A percentile compares a stretch with the other conserved stretches of the same genome.
phyloP scores from a whole-genome alignment of 2,113 vertebrate species.

The Apteryx mantelli region DNA sequence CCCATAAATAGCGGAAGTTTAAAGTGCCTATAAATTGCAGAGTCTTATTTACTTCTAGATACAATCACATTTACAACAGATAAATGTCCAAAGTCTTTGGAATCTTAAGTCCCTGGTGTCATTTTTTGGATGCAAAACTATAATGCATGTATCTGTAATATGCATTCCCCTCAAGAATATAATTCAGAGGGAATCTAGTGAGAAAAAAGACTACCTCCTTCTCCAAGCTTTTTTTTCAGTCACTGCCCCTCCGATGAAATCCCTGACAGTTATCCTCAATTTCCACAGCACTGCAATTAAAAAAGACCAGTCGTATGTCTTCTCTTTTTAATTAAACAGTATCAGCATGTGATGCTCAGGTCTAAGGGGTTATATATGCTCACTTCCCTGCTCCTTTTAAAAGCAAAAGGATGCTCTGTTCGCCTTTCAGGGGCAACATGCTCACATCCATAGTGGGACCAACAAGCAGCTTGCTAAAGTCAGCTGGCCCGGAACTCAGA shows the following conservation, averaged over 20 bases:
- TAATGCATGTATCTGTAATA: neutral
- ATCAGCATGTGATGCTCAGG: neutral
- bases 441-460: neutral
- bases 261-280: neutral
- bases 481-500: neutral
- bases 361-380: neutral
- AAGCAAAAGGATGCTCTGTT: neutral
- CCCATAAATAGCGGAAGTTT: slow-evolving; percentile 59
- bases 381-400: neutral
- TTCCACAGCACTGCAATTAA: neutral
- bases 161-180: neutral
- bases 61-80: slow-evolving; percentile 67
- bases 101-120: slow-evolving; percentile 45
- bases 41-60: slow-evolving; percentile 63
- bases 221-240: neutral
- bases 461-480: neutral
- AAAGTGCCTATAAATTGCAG: slow-evolving; percentile 65
- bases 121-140: slow-evolving; percentile 41
- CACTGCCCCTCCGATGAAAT: neutral
- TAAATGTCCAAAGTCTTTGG: slow-evolving; percentile 54
- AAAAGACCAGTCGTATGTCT: neutral
- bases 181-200: neutral
- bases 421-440: neutral
- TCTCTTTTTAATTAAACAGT: neutral
- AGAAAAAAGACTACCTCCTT: neutral